Conservation (phyloP, 2,888 invertebrate genomes). For the Hirtodrosophila duncani region DNA sequence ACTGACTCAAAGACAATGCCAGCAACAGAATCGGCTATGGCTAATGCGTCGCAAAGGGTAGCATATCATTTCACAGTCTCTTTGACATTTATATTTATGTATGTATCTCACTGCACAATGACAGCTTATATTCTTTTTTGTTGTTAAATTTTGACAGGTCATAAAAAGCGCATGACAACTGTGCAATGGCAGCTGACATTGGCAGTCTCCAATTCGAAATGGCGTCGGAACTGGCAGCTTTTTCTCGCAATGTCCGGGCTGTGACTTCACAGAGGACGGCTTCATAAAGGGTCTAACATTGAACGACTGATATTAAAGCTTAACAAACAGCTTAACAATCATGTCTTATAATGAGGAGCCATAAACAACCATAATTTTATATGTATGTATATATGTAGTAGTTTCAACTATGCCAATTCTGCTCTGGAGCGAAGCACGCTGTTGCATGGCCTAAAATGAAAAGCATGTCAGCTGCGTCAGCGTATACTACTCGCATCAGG, state of each 20-base stretch:
- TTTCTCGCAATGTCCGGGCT: no score
- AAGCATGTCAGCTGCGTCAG: constrained; percentile 30
- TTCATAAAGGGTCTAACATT: no score
- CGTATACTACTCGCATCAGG: constrained; percentile 17
- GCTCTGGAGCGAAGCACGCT: constrained; percentile 81
- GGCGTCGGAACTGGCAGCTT: no score
- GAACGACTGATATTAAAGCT: neutral
- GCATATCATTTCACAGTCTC: constrained; percentile 58
- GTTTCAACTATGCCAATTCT: constrained; percentile 79
- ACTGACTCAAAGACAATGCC: constrained; percentile 31
- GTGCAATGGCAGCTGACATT: no score
- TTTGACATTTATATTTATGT: constrained; percentile 74
- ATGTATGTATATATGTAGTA: no score
- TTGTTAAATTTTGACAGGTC: constrained; percentile 61
- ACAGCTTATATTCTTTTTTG: constrained; percentile 48
- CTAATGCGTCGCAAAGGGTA: constrained; percentile 31
- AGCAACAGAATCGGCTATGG: constrained; percentile 8
- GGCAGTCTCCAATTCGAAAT: no score
- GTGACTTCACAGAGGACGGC: no score
- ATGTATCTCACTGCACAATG: constrained; percentile 70
- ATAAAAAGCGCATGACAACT: constrained; percentile 58
- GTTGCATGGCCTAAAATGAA: constrained; percentile 25
- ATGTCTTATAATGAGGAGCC: no score
- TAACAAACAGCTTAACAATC: no score
- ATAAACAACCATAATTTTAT: no score